A percentile compares a stretch with the other conserved stretches of the same genome.
These are phyloP conservation scores for Megalopta genalis DNA, from an alignment of 1,140 invertebrate species.

Conservation along the genomic window DNA sequence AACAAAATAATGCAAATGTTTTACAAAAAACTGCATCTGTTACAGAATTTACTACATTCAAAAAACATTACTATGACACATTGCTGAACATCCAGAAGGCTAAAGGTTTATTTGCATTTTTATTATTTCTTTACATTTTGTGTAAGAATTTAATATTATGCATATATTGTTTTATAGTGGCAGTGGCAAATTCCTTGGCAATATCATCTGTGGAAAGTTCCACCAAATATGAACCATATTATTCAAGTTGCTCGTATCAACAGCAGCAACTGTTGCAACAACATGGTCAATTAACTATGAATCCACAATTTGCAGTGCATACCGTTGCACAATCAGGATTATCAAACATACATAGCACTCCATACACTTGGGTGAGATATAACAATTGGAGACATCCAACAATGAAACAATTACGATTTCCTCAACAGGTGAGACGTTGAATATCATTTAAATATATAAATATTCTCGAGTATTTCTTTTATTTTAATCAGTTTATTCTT, in stretches of 20 bases:
- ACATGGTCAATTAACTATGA: conserved; percentile 54
- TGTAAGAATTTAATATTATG: conserved; percentile 18
- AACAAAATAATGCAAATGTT: conserved; percentile 40
- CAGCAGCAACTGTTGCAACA: conserved; percentile 66
- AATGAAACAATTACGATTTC: conserved; percentile 56
- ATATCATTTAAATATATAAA: background rate
- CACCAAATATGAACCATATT: conserved; percentile 65
- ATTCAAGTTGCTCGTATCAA: conserved; percentile 62
- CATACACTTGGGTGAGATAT: conserved; percentile 51
- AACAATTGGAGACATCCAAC: conserved; percentile 62
- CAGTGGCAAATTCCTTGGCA: conserved; percentile 67
- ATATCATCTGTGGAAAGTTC: conserved; percentile 51
- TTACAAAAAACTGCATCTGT: conserved; percentile 39
- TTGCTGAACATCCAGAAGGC: conserved; percentile 65
- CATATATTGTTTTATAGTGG: conserved; percentile 55
- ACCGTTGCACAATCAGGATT: conserved; percentile 46
- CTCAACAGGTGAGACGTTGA: conserved; percentile 55
- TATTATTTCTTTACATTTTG: conserved; percentile 7
- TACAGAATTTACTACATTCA: conserved; percentile 59
- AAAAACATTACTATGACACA: conserved; percentile 68
- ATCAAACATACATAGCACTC: conserved; percentile 30
- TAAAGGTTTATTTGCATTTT: conserved; percentile 61
- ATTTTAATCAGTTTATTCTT: conserved; percentile 2
- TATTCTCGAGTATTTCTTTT: conserved; percentile 1
- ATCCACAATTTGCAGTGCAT: conserved; percentile 49